phyloP scores from a whole-genome alignment of 2,888 invertebrate species.

The Polyploca ridens region DNA sequence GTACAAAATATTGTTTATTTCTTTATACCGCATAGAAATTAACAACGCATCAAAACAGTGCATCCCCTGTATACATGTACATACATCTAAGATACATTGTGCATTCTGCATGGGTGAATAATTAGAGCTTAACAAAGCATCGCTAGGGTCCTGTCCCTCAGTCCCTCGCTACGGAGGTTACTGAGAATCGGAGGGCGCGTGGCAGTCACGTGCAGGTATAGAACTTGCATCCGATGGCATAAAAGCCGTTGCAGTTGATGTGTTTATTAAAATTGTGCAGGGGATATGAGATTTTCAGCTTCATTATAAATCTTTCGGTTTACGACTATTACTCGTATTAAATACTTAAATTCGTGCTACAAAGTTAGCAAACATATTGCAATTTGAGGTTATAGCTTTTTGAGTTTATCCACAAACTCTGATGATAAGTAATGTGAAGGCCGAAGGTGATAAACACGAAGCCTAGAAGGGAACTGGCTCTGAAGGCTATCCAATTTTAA shows the following conservation, averaged over 20 bases:
- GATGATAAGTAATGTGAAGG: too few relatives aligned
- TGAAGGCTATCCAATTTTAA: too few relatives aligned
- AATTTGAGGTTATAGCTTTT: too few relatives aligned
- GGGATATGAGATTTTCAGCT: constrained; percentile 8
- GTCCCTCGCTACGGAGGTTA: constrained; percentile 32
- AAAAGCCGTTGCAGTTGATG: constrained; percentile 50
- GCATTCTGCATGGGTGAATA: constrained; percentile 52
- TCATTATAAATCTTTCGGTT: background rate
- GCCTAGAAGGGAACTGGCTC: too few relatives aligned
- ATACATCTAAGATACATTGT: constrained; percentile 34
- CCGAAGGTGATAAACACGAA: too few relatives aligned
- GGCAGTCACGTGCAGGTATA: constrained; percentile 55
- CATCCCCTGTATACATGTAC: background rate
- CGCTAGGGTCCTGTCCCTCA: constrained; percentile 27
- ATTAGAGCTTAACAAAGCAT: constrained; percentile 33
- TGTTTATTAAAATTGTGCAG: constrained; percentile 50
- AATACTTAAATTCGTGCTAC: too few relatives aligned
- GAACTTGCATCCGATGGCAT: constrained; percentile 45
- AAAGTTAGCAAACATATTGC: too few relatives aligned
- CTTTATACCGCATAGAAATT: background rate
- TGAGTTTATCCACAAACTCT: too few relatives aligned
- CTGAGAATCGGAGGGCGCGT: constrained; percentile 35
- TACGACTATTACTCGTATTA: too few relatives aligned
- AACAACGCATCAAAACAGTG: background rate
- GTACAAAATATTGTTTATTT: too few relatives aligned